Conservation (phyloP, 2,113 vertebrate genomes). For the Vireo altiloquus region DNA sequence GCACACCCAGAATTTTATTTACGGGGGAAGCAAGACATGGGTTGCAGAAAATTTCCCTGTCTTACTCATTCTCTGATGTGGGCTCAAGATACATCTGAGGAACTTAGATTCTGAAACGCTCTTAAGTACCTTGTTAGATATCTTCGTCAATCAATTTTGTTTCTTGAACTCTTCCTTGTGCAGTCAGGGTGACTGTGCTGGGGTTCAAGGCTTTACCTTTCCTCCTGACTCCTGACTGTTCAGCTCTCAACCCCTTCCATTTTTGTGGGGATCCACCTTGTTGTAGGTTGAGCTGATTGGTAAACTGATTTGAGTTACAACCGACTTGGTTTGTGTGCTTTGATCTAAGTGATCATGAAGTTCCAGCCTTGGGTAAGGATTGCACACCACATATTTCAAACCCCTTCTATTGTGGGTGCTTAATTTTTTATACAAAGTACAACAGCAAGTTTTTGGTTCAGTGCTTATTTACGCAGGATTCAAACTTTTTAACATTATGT, state of each 20-base stretch:
- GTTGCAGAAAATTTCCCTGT: not conserved
- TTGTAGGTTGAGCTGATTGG: not conserved
- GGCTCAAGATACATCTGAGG: not conserved
- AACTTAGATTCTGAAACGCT: not conserved
- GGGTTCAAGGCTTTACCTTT: not conserved
- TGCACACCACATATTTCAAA: not conserved
- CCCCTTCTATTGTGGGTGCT: not conserved
- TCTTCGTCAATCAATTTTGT: not conserved
- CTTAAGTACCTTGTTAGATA: not conserved
- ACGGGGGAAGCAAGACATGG: not conserved
- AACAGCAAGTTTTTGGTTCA: not conserved
- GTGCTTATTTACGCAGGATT: not conserved
- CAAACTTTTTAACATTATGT: not conserved
- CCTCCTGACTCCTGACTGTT: not conserved
- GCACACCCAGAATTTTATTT: not conserved
- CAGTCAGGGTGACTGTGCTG: rapidly evolving
- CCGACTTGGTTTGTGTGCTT: not conserved
- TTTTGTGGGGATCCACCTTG: not conserved
- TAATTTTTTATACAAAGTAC: not conserved
- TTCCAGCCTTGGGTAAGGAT: not conserved
- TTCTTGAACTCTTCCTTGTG: not conserved
- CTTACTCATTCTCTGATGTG: not conserved
- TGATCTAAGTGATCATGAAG: not conserved
- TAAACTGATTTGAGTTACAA: not conserved
- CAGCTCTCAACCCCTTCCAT: not conserved